Conservation (phyloP, 2,888 invertebrate genomes). For the Glaucopsyche alexis region DNA sequence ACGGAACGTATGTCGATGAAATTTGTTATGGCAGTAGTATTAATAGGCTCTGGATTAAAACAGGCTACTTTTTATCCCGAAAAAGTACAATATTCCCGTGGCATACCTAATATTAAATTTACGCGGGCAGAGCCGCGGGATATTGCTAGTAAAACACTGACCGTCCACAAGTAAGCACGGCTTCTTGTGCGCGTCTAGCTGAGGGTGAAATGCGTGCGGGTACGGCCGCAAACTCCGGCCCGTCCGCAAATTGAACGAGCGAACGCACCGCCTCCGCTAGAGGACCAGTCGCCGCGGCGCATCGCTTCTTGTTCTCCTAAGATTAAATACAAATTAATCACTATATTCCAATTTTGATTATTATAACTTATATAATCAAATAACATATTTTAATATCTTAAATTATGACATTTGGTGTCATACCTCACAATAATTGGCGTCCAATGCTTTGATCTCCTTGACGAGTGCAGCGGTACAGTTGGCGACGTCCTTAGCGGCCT, state of each 20-base stretch:
- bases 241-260: constrained; percentile 94
- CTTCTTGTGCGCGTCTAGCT: constrained; percentile 91
- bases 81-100: too few species aligned
- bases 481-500: constrained; percentile 98
- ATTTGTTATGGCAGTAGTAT: too few species aligned
- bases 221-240: constrained; percentile 94
- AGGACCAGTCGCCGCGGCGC: constrained; percentile 89
- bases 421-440: constrained; percentile 90
- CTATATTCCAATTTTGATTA: not conserved
- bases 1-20: too few species aligned
- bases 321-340: not conserved
- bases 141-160: constrained; percentile 47
- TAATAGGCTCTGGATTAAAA: too few species aligned
- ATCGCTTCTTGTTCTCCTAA: constrained; percentile 83
- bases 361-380: not conserved
- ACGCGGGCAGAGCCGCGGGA: too few species aligned
- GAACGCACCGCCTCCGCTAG: constrained; percentile 94
- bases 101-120: too few species aligned
- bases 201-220: constrained; percentile 94
- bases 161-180: constrained; percentile 90
- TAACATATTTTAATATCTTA: not conserved
- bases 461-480: constrained; percentile 96
- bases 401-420: constrained; percentile 10
- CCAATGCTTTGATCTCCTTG: constrained; percentile 94
- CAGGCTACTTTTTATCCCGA: too few species aligned